Base-by-base conservation (phyloP, 1,140 invertebrate genomes). In the Scaptomyza pallida region DNA sequence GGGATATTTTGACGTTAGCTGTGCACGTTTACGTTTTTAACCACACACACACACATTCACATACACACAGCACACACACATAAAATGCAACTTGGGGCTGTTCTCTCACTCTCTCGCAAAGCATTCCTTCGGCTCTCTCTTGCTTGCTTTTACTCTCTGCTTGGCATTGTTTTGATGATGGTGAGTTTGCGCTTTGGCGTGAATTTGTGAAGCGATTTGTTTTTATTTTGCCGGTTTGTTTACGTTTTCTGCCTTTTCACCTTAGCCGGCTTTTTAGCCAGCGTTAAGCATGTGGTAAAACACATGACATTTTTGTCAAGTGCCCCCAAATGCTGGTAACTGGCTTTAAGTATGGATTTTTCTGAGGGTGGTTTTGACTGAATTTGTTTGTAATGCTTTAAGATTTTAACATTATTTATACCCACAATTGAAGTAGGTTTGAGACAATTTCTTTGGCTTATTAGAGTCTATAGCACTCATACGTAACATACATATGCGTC, bases 141-240 rank as follows among this genome's bases (percentile, higher is more conserved):
- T 30, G 10, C 3, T 13, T 21, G 10, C 50, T 12, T 21, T 33
- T 35, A 2, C 33, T 37, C 15, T 15, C 19, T 30, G 13, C 0
- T 12, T 26, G 37, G 19, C 6, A 4, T 8, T 55, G 55, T 44
- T 54, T 70, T 43, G 40, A 41, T 48, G 30, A 17, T 88, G 83
- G 78, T 89, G 78, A 69, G 61, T 89, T 79, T 73, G 75, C 75
- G 75, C 71, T 13, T n/a, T 26, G 30, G 15, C 13, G 15, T 37
- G 17, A 57, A 56, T 56, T 50, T 19, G 9, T 26, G 50, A 13
- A 33, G 41, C 26, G 51, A 17, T 48, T 62, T 55, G 74, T 78
- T 79, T 45, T 47, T 62, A 72, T 78, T 88, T 89, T 86, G 88
- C 86, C 86, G 86, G 86, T 89, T 89, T 89, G 86, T 89, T 89